Evolutionary conservation across 1,140 invertebrate genomes (phyloP).

Genomic region (Protaetia brevitarsis): DNA sequence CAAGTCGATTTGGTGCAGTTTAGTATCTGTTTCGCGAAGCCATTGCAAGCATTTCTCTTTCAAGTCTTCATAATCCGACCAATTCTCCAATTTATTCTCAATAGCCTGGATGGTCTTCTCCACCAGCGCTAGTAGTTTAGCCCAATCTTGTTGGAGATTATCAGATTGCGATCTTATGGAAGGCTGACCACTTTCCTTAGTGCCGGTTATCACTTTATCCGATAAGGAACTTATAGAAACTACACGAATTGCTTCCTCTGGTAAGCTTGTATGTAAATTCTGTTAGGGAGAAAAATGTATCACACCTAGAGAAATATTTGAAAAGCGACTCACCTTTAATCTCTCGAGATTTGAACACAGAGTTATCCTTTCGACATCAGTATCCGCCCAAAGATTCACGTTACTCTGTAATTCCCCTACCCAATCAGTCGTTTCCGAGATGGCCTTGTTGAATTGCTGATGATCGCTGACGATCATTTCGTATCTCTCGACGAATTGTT

Average conservation of each 20-base stretch:
- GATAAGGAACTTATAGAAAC: slow-evolving; percentile 75
- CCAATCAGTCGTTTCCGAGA: slow-evolving; percentile 87
- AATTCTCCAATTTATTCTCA: slow-evolving; percentile 81
- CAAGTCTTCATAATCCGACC: slow-evolving; percentile 87
- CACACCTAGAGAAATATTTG: not conserved
- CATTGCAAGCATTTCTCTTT: slow-evolving; percentile 83
- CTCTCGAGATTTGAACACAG: slow-evolving; percentile 90
- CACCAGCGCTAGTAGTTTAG: slow-evolving; percentile 73
- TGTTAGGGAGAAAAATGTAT: slow-evolving; percentile 38
- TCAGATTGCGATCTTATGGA: slow-evolving; percentile 84
- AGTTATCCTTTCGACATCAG: slow-evolving; percentile 81
- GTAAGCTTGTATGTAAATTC: slow-evolving; percentile 73
- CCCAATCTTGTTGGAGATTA: slow-evolving; percentile 85
- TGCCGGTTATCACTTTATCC: slow-evolving; percentile 87
- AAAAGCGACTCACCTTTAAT: slow-evolving; percentile 59
- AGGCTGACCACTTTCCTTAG: slow-evolving; percentile 78
- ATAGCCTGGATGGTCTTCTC: slow-evolving; percentile 73
- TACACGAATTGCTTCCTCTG: slow-evolving; percentile 83
- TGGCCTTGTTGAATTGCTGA: slow-evolving; percentile 86
- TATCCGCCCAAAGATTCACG: slow-evolving; percentile 81
- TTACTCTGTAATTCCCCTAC: slow-evolving; percentile 85
- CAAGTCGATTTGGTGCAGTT: slow-evolving; percentile 84
- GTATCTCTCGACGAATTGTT: slow-evolving; percentile 73
- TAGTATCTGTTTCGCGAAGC: slow-evolving; percentile 84
- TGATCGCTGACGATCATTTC: slow-evolving; percentile 90